A percentile compares a stretch with the other conserved stretches of the same genome.
phyloP scores from a whole-genome alignment of 2,888 invertebrate species.

The Dynastes maya region DNA sequence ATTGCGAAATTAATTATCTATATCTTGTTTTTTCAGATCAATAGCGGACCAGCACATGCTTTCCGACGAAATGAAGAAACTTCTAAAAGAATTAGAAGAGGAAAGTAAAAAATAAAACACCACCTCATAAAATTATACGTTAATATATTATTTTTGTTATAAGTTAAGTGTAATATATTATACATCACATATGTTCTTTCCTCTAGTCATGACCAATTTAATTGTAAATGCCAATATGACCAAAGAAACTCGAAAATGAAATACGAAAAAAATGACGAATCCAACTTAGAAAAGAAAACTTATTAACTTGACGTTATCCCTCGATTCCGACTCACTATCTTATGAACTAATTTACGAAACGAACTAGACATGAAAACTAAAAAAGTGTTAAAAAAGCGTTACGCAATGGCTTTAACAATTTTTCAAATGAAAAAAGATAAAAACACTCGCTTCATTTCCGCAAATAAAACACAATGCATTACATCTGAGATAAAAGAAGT shows the following conservation, averaged over 20 bases:
- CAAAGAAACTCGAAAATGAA: constrained; percentile 32
- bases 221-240: constrained; percentile 26
- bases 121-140: constrained; percentile 39
- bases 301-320: background rate
- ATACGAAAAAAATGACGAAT: background rate
- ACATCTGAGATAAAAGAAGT: constrained; percentile 42
- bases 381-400: background rate
- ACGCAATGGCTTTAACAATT: constrained; percentile 45
- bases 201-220: constrained; percentile 32
- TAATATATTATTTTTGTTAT: constrained; percentile 43
- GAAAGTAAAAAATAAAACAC: constrained; percentile 67
- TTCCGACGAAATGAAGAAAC: constrained; percentile 69
- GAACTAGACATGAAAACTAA: background rate
- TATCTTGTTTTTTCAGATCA: constrained; percentile 60
- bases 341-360: constrained; percentile 11
- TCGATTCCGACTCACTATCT: constrained; percentile 8
- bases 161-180: constrained; percentile 43
- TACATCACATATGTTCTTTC: constrained; percentile 29
- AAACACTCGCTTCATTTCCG: constrained; percentile 46
- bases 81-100: constrained; percentile 68
- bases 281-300: background rate
- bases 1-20: no score
- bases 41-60: constrained; percentile 67
- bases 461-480: constrained; percentile 33
- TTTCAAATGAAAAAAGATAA: constrained; percentile 17